Evolutionary conservation across 2,797 vertebrate genomes (phyloP), one percentile per base, ranked within the genome.

Genomic region (Clarias laeviceps): DNA sequence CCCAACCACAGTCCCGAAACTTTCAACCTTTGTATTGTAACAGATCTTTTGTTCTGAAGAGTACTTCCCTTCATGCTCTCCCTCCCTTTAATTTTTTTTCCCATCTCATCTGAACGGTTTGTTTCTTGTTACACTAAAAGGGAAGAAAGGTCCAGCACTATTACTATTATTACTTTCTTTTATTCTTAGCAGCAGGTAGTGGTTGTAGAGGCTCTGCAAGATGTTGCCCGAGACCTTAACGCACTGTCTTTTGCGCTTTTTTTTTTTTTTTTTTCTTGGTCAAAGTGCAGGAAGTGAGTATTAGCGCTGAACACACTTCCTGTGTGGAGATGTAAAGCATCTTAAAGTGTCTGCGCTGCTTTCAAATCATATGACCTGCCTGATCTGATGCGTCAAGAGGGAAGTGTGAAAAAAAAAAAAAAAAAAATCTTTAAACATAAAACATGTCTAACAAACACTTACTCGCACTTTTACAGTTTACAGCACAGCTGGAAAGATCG

Each of bases 351-450:
- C 90, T 89, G 84, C 24, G 68, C 91, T 94, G 93, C 92, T 91
- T 90, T 57, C 86, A 94, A 94, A 91, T 94, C 93, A 94, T 92
- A 92, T 95, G 94, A 94, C 93, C 88, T 91, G 81, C 82, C 73
- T 85, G 22, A 45, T 89, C 77, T 77, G 68, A 85, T 88, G 90
- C 90, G 69, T 82, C 45, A 62, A 62, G 89, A 87, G 90, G 91
- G 90, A 89, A 84, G 88, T 89, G 91, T 87, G 89, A 34, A 34
- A 4, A 4, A 5, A 6, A 14, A n/a, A n/a, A 89, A 34, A 34
- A 4, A 4, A 5, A 74, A 74, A 56, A 56, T 34, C 17, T 37
- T 78, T 24, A 59, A 37, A 15, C 9, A 7, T 27, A 4, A 74
- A 54, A 56, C 1, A 29, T 29, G 2, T 29, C n/a, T 50, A 76